These are phyloP conservation scores for Lasioglossum calceatum DNA, from an alignment of 2,888 invertebrate species.

Conservation along the genomic window DNA sequence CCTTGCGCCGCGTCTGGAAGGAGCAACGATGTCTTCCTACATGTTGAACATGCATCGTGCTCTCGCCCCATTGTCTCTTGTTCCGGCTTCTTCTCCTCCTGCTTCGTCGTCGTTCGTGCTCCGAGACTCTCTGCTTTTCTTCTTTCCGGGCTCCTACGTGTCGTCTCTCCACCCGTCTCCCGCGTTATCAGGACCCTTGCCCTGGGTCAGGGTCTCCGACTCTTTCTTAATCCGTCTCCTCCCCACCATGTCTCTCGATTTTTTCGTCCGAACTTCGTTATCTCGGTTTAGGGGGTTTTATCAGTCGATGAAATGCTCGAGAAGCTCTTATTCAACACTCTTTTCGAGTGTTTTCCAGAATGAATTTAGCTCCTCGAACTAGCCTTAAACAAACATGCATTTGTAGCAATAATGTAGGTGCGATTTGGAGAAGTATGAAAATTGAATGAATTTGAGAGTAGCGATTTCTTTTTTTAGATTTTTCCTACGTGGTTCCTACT, in stretches of 20 bases:
- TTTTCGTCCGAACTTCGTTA: not conserved
- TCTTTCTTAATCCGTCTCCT: not conserved
- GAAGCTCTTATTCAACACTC: too few species aligned
- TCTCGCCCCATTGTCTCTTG: conserved; percentile 76
- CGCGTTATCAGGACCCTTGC: conserved; percentile 4
- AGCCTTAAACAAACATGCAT: too few species aligned
- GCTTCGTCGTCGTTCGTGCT: conserved; percentile 14
- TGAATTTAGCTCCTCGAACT: too few species aligned
- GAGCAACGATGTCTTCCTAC: conserved; percentile 80
- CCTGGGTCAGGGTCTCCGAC: conserved; percentile 21
- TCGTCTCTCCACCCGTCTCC: not conserved
- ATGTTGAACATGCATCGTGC: conserved; percentile 81
- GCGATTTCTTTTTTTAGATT: too few species aligned
- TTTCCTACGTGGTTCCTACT: too few species aligned
- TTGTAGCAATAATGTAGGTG: too few species aligned
- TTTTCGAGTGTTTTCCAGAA: too few species aligned
- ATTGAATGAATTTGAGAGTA: too few species aligned
- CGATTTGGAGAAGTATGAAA: too few species aligned
- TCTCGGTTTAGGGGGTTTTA: not conserved
- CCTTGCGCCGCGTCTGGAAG: conserved; percentile 78
- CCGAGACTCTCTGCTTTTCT: not conserved
- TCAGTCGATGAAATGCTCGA: too few species aligned
- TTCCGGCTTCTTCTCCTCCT: conserved; percentile 59
- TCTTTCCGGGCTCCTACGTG: not conserved
- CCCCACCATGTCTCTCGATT: not conserved